Base-by-base conservation (phyloP, 2,797 vertebrate genomes). In the Notolabrus celidotus region DNA sequence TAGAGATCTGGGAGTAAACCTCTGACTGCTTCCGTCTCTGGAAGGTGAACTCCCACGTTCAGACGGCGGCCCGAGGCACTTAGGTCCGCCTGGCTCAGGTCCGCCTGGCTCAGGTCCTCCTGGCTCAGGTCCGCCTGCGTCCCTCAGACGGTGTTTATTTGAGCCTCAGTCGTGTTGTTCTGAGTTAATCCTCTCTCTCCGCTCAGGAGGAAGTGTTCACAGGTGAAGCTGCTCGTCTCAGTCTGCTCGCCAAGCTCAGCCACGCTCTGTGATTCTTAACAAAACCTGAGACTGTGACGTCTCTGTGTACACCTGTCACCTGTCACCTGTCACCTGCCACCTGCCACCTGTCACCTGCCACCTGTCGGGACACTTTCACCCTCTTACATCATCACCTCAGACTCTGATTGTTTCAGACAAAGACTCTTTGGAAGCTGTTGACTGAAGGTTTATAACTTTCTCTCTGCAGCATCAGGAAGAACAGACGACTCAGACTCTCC, bases 151-250 rank as follows among this genome's bases (percentile, higher is more conserved):
- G 43, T 77, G 74, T 82, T 75, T 74, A 64, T 67, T 66, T 82
- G 68, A 41, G 45, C 10, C 15, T 43, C 49, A 14, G 53, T 59
- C 22, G 7, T 41, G 60, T 33, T 71, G 68, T 39, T 54, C 65
- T 1, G 23, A 51, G 67, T 22, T 79, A 62, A 88, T 77, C 67
- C 63, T 5, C 6, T 65, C 68, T 23, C 7, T 75, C 57, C 20
- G 4, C 19, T 29, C 2, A 43, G n/a, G 36, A 79, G 72, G 82
- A 86, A 57, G 74, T 84, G 79, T 14, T 81, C 80, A 76, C 83
- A 86, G 79, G 74, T 77, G 82, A 76, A 74, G 47, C 41, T n/a
- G 63, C 67, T 76, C 51, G 71, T 45, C 68, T 53, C 2, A 3
- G 3, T 49, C 61, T 31, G 56, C 54, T 39, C 70, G 79, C 71